Percentiles rank a stretch among this genome's conserved stretches.
Evolutionary conservation across 2,888 invertebrate species (phyloP).

Genomic region (Euplexia lucipara): DNA sequence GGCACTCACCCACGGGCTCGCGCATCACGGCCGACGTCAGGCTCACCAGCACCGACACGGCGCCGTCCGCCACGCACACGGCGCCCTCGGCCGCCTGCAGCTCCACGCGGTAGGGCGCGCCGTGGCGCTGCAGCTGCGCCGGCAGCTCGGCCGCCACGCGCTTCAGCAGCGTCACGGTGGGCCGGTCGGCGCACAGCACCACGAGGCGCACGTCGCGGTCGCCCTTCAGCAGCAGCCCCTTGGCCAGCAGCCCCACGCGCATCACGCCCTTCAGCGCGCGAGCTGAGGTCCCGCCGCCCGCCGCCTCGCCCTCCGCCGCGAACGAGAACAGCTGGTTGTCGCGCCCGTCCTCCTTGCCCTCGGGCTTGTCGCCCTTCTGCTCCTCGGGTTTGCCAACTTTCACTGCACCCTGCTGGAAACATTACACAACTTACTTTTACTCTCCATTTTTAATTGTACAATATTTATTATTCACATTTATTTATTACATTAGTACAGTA

Average conservation of each 20-base stretch:
- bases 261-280: constrained; percentile 98
- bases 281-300: constrained; percentile 82
- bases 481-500: no score
- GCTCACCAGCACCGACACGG: constrained; percentile 95
- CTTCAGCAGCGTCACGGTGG: constrained; percentile 96
- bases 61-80: constrained; percentile 95
- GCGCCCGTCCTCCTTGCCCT: constrained; percentile 94
- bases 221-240: constrained; percentile 96
- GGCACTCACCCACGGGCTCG: constrained; percentile 92
- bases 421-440: no score
- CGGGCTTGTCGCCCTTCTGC: constrained; percentile 87
- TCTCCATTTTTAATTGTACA: no score
- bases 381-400: constrained; percentile 79
- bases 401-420: constrained; percentile 52
- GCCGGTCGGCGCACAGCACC: constrained; percentile 98
- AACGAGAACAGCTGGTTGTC: constrained; percentile 94
- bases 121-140: constrained; percentile 94
- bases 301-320: constrained; percentile 76
- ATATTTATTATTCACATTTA: no score
- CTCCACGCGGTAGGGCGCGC: constrained; percentile 95
- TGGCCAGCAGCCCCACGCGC: constrained; percentile 96
- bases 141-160: constrained; percentile 97
- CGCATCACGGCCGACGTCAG: constrained; percentile 98
- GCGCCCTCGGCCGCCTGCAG: constrained; percentile 96
- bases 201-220: constrained; percentile 98